phyloP scores from a whole-genome alignment of 2,888 invertebrate species.

The Chaitophorus viminalis region DNA sequence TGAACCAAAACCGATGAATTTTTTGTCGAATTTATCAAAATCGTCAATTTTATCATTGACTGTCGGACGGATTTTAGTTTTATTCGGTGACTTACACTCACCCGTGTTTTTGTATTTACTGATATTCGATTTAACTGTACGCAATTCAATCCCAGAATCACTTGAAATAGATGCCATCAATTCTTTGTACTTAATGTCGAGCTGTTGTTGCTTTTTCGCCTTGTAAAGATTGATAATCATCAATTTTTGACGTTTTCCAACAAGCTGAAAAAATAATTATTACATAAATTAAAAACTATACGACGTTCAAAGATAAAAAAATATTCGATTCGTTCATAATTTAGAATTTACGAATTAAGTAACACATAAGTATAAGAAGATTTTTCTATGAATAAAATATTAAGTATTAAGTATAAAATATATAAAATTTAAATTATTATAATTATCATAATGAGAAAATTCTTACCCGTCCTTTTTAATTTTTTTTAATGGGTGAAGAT shows the following conservation, averaged over 20 bases:
- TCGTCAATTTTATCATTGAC: constrained; percentile 20
- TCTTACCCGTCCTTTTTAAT: constrained; percentile 21
- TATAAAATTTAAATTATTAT: no score
- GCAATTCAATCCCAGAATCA: background rate
- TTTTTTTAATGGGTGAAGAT: constrained; percentile 15
- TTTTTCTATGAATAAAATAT: background rate
- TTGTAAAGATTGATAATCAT: no score
- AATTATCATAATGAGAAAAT: constrained; percentile 18
- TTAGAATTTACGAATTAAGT: background rate
- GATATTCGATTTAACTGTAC: background rate
- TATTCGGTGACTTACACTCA: background rate
- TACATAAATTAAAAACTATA: no score
- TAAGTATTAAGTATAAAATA: background rate
- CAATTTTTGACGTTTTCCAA: no score
- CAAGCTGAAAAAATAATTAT: no score
- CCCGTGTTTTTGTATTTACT: constrained; percentile 15
- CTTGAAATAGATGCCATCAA: no score
- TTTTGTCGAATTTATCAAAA: constrained; percentile 26
- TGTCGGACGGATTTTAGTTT: background rate
- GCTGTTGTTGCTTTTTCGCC: no score
- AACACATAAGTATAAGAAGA: no score
- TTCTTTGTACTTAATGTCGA: no score
- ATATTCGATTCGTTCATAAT: background rate
- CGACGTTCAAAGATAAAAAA: no score
- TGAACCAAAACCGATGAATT: constrained; percentile 40